These are phyloP conservation scores for Pelosia muscerda DNA, from an alignment of 2,888 invertebrate genomes.

Conservation along the genomic window DNA sequence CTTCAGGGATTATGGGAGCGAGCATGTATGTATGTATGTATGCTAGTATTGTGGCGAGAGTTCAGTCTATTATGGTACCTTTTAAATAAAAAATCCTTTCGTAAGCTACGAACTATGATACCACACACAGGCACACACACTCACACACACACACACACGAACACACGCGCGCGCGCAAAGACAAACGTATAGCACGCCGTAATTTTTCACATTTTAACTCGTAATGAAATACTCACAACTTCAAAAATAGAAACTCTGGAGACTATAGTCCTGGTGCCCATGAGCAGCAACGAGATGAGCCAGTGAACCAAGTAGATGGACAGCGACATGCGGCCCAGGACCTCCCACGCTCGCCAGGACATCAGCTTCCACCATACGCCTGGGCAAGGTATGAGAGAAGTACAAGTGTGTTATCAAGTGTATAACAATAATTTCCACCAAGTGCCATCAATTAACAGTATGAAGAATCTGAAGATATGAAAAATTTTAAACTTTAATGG, in stretches of 20 bases:
- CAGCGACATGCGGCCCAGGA: conserved; percentile 68
- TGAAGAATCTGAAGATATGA: background rate
- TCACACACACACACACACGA: too few relatives aligned
- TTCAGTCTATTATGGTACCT: too few relatives aligned
- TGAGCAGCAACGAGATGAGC: conserved; percentile 54
- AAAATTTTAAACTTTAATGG: too few relatives aligned
- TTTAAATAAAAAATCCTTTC: too few relatives aligned
- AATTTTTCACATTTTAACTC: background rate
- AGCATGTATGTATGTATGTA: too few relatives aligned
- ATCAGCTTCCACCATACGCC: conserved; percentile 62
- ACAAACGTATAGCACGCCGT: too few relatives aligned
- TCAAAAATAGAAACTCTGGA: conserved; percentile 48
- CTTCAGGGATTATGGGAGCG: too few relatives aligned
- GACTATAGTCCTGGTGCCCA: conserved; percentile 48
- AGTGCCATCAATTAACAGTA: background rate
- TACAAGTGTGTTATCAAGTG: background rate
- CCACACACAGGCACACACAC: too few relatives aligned
- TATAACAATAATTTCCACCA: background rate
- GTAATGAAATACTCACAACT: conserved; percentile 46
- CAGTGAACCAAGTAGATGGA: conserved; percentile 67
- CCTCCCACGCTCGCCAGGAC: conserved; percentile 68
- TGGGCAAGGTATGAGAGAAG: conserved; percentile 24
- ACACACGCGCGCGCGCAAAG: too few relatives aligned
- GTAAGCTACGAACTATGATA: too few relatives aligned
- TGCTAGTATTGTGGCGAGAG: too few relatives aligned